phyloP scores from a whole-genome alignment of 2,797 vertebrate species.

The Galagoides demidoff region DNA sequence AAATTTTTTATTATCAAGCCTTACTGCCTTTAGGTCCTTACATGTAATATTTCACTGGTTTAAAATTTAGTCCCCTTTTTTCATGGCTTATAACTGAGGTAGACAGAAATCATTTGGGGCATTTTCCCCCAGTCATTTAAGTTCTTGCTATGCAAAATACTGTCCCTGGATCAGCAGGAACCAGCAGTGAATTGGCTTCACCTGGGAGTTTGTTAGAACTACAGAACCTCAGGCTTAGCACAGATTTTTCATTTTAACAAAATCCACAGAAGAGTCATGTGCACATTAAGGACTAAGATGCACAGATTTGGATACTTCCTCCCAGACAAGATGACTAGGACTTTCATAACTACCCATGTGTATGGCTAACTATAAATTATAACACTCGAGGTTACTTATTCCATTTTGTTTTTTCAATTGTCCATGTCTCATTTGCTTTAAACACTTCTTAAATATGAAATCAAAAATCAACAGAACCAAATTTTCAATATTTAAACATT shows the following conservation, averaged over 20 bases:
- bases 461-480: slow-evolving; percentile 32
- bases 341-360: background rate
- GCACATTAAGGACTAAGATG: background rate
- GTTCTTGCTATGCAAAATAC: background rate
- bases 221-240: background rate
- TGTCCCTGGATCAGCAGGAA: background rate
- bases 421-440: background rate
- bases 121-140: background rate
- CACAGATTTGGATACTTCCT: background rate
- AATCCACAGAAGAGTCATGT: background rate
- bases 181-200: background rate
- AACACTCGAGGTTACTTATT: background rate
- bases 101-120: background rate
- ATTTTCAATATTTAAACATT: slow-evolving; percentile 42
- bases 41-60: slow-evolving; percentile 29
- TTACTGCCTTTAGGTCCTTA: background rate
- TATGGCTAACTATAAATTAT: background rate
- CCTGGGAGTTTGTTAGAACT: background rate
- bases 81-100: background rate
- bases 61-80: slow-evolving; percentile 24
- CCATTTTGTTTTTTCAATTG: slow-evolving; percentile 15
- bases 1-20: background rate
- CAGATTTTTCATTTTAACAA: background rate
- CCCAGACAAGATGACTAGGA: background rate
- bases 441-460: slow-evolving; percentile 41